Base-by-base conservation (phyloP, 1,140 invertebrate species). In the Trichogramma pretiosum region DNA sequence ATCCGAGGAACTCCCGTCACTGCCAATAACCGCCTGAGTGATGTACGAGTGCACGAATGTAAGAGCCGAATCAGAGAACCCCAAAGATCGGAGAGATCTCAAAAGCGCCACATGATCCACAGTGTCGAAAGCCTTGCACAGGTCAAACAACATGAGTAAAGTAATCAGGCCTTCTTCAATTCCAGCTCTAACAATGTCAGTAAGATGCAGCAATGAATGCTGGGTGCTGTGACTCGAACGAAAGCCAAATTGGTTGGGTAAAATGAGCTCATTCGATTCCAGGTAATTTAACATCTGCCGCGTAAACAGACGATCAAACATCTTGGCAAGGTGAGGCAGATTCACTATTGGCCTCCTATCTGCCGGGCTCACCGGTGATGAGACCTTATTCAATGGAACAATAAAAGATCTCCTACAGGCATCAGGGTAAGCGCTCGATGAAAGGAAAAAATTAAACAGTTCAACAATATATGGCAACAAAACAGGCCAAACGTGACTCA, bases 361-460 rank as follows among this genome's bases (percentile, higher is more conserved):
- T 5, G 8, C 5, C 10, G 33, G 33, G n/a, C 7, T 5, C 5
- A 16, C 5, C 5, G 33, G 33, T 16, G 5, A 14, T 8, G 9
- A 16, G 9, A 35, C 33, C 16, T 35, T 35, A 35, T 5, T 11
- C 5, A 35, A 16, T 35, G 33, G 7, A 35, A 35, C n/a, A 35
- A 35, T 16, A 5, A 16, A n/a, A 16, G n/a, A 5, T 5, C 5
- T 8, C 16, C 16, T 35, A 10, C 33, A 35, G 5, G 33, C n/a
- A 16, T 5, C n/a, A 8, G 33, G 33, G n/a, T 35, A 46, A 36
- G 17, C 41, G 24, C 3, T 39, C 17, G n/a, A 42, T 51, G 3
- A 52, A 24, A 21, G 44, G 42, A 41, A 10, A 39, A 1, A 37
- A 23, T 22, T 42, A 38, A 48, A 18, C 17, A 9, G 45, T 34